These are phyloP conservation scores for Teleiodes luculella DNA, from an alignment of 2,888 invertebrate species.

Conservation along the genomic window DNA sequence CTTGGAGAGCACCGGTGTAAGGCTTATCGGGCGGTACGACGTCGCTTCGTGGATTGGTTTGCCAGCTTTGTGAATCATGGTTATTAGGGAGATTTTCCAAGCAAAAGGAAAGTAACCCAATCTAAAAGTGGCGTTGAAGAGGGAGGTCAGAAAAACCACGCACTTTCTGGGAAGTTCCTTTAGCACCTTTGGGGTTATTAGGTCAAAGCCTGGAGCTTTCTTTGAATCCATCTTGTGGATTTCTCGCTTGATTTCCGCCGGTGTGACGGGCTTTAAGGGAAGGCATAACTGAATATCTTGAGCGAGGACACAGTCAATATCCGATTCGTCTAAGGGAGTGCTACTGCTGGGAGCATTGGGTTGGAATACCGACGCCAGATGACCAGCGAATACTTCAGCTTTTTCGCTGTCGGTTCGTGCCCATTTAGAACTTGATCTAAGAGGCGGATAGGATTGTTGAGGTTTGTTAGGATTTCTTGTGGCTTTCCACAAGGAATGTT, in stretches of 20 bases:
- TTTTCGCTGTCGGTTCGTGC: slow-evolving; percentile 7
- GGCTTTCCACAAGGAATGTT: slow-evolving; percentile 11
- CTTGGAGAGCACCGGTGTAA: background rate
- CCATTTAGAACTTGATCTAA: background rate
- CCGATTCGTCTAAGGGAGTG: background rate
- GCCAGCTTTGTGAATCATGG: background rate
- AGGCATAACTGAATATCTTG: background rate
- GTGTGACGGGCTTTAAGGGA: no score
- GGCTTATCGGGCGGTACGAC: background rate
- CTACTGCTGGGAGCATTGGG: background rate
- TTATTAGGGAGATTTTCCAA: background rate
- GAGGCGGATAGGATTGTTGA: background rate
- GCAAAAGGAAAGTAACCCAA: no score
- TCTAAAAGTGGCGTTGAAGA: no score
- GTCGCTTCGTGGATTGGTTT: background rate
- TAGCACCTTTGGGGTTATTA: no score
- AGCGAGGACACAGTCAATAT: background rate
- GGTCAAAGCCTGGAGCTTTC: no score
- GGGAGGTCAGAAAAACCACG: no score
- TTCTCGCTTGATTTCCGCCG: no score
- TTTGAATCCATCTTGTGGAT: no score
- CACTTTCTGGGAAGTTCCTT: no score
- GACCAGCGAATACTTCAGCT: slow-evolving; percentile 5
- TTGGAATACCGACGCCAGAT: slow-evolving; percentile 5
- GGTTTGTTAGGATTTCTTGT: background rate